phyloP scores from a whole-genome alignment of 1,140 invertebrate genomes.

The Agraylea sexmaculata region DNA sequence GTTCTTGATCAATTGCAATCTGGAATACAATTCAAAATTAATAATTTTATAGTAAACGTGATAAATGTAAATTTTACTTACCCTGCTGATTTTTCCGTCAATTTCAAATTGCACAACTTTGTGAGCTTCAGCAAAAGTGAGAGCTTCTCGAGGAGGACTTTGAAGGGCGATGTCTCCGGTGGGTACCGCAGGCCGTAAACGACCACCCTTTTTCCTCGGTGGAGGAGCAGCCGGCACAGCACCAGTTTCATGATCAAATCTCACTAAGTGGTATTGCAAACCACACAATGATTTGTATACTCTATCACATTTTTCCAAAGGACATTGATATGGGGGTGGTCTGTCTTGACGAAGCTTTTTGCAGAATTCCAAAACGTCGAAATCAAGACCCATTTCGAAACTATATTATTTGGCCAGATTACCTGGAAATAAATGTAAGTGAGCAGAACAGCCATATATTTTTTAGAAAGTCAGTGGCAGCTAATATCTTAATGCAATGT shows the following conservation, averaged over 20 bases:
- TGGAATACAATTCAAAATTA: slow-evolving; percentile 18
- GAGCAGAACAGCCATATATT: no score
- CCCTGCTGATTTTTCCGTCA: slow-evolving; percentile 54
- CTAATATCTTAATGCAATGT: no score
- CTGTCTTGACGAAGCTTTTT: slow-evolving; percentile 66
- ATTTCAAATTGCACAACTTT: slow-evolving; percentile 76
- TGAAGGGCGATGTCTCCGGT: slow-evolving; percentile 38
- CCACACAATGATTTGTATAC: slow-evolving; percentile 77
- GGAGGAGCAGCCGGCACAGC: slow-evolving; percentile 36
- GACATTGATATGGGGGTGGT: slow-evolving; percentile 74
- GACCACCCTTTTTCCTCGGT: slow-evolving; percentile 16
- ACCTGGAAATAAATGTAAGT: no score
- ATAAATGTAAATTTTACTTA: slow-evolving; percentile 25
- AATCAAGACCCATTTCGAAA: slow-evolving; percentile 60
- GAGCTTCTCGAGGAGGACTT: slow-evolving; percentile 43
- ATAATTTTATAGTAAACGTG: neutral
- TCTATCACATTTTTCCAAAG: slow-evolving; percentile 69
- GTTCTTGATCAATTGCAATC: slow-evolving; percentile 44
- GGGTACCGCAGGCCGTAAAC: slow-evolving; percentile 29
- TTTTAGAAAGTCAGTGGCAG: no score
- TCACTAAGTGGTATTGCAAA: slow-evolving; percentile 73
- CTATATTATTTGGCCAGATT: no score
- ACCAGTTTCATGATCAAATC: slow-evolving; percentile 68
- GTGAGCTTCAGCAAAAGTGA: slow-evolving; percentile 68
- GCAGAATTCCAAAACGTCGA: slow-evolving; percentile 75